Base-by-base conservation (phyloP, 1,140 invertebrate genomes). In the Aphaenogaster ashmeadi region DNA sequence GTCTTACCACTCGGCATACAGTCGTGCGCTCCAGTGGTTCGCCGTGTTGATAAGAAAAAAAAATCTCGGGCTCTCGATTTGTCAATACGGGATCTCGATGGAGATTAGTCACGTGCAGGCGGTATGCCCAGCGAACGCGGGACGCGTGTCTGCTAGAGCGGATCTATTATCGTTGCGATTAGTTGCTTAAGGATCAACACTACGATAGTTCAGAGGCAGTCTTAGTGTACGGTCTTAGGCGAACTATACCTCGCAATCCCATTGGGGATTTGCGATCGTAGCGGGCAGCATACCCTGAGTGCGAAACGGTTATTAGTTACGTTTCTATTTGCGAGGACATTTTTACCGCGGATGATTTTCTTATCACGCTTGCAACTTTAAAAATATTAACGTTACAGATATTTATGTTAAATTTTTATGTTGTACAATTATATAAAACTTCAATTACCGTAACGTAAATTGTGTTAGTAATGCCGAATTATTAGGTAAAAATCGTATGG, bases 61-160 rank as follows among this genome's bases (percentile, higher is more conserved):
- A 91, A 83, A 72, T 84, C 69, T 81, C 58, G 38, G 58, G 64
- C 44, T 75, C 79, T 87, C 89, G 91, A 93, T 93, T 93, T 93
- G 93, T 93, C 92, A 92, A 93, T 92, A 93, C 91, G 88, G 93
- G 89, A 93, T 93, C 93, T 93, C 88, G 85, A 38, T 52, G 87
- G 79, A 91, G 88, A 93, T 93, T 93, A 93, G 91, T 93, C 93
- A 93, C 91, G 88, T 90, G 86, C 88, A 77, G 80, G 83, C 87
- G 21, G 90, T 91, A 93, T 93, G 88, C 81, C 87, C 81, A 71
- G 79, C 79, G 85, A 87, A 91, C 89, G 85, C 60, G 78, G 38
- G 52, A 72, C 69, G 75, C 11, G 79, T 91, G 85, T 83, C 74
- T 72, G 78, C 88, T 67, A 79, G 72, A 67, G 18, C 79, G 77